Evolutionary conservation across 2,888 invertebrate genomes (phyloP).

Genomic region (Anodontia alba): DNA sequence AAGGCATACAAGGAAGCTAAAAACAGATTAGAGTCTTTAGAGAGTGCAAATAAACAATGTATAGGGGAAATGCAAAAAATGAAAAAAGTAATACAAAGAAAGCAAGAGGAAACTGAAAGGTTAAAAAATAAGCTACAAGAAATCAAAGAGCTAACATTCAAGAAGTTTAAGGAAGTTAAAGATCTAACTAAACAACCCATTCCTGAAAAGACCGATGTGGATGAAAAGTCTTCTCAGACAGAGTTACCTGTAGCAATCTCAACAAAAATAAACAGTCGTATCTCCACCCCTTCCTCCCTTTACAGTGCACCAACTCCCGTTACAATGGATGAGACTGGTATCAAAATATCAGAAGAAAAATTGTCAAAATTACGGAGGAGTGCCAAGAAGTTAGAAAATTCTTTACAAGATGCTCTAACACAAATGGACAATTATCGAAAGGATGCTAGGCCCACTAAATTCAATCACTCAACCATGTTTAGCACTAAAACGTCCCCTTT

Average conservation of each 20-base stretch:
- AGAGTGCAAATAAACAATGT: conserved; percentile 63
- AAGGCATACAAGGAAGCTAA: conserved; percentile 55
- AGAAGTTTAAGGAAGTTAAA: conserved; percentile 59
- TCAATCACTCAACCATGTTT: conserved; percentile 52
- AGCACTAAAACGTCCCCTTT: conserved; percentile 32
- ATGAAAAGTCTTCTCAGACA: conserved; percentile 43
- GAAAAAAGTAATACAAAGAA: conserved; percentile 62
- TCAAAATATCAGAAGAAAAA: conserved; percentile 76
- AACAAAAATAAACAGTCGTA: conserved; percentile 20
- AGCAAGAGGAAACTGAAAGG: conserved; percentile 68
- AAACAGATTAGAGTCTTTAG: conserved; percentile 59
- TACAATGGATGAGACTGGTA: conserved; percentile 49
- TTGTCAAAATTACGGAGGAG: conserved; percentile 69
- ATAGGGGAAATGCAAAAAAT: conserved; percentile 61
- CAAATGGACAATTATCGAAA: conserved; percentile 73
- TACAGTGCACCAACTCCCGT: conserved; percentile 60
- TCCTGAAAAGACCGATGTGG: conserved; percentile 27
- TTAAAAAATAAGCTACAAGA: conserved; percentile 64
- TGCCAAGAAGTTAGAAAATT: conserved; percentile 76
- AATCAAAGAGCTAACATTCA: conserved; percentile 61
- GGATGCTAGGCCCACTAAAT: conserved; percentile 49
- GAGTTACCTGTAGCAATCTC: conserved; percentile 15
- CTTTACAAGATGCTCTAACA: conserved; percentile 73
- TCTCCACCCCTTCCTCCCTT: conserved; percentile 49
- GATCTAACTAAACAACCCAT: conserved; percentile 35